Base-by-base conservation (phyloP, 2,113 vertebrate genomes). In the Rana temporaria region DNA sequence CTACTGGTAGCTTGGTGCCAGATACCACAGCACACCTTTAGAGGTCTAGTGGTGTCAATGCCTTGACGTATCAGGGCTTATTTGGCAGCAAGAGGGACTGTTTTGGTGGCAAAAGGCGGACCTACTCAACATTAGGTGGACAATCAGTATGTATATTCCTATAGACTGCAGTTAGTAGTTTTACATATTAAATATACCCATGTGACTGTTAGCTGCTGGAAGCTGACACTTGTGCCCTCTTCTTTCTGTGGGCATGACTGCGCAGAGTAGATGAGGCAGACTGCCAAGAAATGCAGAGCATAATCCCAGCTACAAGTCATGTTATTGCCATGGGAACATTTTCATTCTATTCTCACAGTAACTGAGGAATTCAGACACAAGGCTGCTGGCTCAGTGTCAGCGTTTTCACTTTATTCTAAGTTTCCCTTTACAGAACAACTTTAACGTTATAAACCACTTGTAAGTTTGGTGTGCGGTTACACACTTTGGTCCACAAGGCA, bases 231-330 rank as follows among this genome's bases (percentile, higher is more conserved):
- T 48, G 20, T 16, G n/a, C 34, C 16, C 20, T 24, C 3, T 56
- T 77, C 60, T 63, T 38, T n/a, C 53, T 73, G 52, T 42, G n/a
- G 22, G 22, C 48, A 55, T 8, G 7, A 18, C 64, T 69, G 4
- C 18, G 56, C 26, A 69, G 53, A 67, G 55, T 59, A 60, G 53
- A 67, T 53, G 16, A 48, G 64, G 77, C 64, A 69, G 53, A 68
- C 77, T 68, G 77, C 77, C 77, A 79, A 55, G 6, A 67, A 68
- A 59, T 26, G 26, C 30, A 18, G n/a, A 78, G 69, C 20, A 22
- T 72, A 26, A 72, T 60, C 60, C n/a, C 22, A 78, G 59, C 75
- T 16, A 24, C 30, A 18, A 57, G 66, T 69, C 55, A 79, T 79
- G 77, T 79, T 53, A 57, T 6, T 42, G 48, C 55, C 64, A 59